Base-by-base conservation (phyloP, 2,888 invertebrate genomes). In the Urechis unicinctus region DNA sequence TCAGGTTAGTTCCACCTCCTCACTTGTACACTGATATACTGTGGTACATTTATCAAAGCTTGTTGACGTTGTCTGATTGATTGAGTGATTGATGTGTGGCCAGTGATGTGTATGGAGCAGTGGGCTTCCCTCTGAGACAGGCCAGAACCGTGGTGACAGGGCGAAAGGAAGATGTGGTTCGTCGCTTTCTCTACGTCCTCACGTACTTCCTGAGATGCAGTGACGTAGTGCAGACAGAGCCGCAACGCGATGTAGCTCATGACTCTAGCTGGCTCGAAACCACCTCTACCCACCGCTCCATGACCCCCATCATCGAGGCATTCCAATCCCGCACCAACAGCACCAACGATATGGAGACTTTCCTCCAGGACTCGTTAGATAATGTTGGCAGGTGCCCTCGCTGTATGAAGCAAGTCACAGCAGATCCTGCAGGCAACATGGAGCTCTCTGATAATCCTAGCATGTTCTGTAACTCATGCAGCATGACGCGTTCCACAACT, bases 201-300 rank as follows among this genome's bases (percentile, higher is more conserved):
- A 88, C 90, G 0, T 95, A 94, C 74, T 93, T 95, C 71, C 84
- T 94, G 59, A 84, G 91, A 47, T 90, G 89, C 76, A 86, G 86
- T 64, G 85, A 87, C 68, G 84, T 89, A 51, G 82, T 65, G 77
- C 67, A 83, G 78, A 66, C 60, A 17, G 70, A 71, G 24, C 50
- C 17, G 36, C 36, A 9, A 13, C 9, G 17, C 17, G 46, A 52
- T 24, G 26, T 6, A 17, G 25, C 26, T 2, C 9, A 17, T 4
- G 48, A 53, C 9, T 26, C 24, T 25, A 25, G 24, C 6, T n/a
- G 9, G 46, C 3, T 26, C 9, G n/a, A 53, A 5, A 22, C n/a
- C 3, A 36, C 24, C n/a, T 25, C 31, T 9, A 6, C 3, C 24
- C 9, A 36, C 6, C 13, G 13, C 6, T 9, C 13, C 17, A 21